These are phyloP conservation scores for Achroia grisella DNA, from an alignment of 1,140 invertebrate species.

Conservation along the genomic window DNA sequence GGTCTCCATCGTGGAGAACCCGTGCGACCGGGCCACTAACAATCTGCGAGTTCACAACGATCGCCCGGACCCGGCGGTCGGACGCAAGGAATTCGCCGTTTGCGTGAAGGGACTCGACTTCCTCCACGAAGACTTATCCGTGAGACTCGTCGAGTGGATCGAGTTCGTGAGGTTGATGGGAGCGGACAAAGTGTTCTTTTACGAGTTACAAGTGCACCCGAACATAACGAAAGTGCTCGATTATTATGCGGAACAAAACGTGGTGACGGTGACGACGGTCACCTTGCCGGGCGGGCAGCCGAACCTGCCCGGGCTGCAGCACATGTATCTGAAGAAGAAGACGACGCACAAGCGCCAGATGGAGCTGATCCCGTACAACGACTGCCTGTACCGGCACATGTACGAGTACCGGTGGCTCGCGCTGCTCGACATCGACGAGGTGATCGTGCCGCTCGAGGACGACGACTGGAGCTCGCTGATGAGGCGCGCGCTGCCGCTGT, in stretches of 20 bases:
- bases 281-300: slow-evolving; percentile 94
- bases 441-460: slow-evolving; percentile 92
- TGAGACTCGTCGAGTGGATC: slow-evolving; percentile 95
- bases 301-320: slow-evolving; percentile 90
- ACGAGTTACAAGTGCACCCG: slow-evolving; percentile 91
- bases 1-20: slow-evolving; percentile 88
- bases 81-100: slow-evolving; percentile 89
- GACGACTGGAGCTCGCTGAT: slow-evolving; percentile 88
- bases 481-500: slow-evolving; percentile 81
- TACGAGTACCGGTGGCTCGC: slow-evolving; percentile 93
- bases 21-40: slow-evolving; percentile 89
- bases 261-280: slow-evolving; percentile 88
- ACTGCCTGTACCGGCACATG: slow-evolving; percentile 95
- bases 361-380: slow-evolving; percentile 97
- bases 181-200: slow-evolving; percentile 94
- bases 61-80: slow-evolving; percentile 66
- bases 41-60: slow-evolving; percentile 91
- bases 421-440: slow-evolving; percentile 94
- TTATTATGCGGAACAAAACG: slow-evolving; percentile 84
- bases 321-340: slow-evolving; percentile 91
- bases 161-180: slow-evolving; percentile 90
- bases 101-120: slow-evolving; percentile 97
- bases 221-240: slow-evolving; percentile 92
- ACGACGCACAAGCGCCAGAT: slow-evolving; percentile 94
- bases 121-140: slow-evolving; percentile 91